These are phyloP conservation scores for Armadillidium nasatum DNA, from an alignment of 1,140 invertebrate genomes.

Conservation along the genomic window DNA sequence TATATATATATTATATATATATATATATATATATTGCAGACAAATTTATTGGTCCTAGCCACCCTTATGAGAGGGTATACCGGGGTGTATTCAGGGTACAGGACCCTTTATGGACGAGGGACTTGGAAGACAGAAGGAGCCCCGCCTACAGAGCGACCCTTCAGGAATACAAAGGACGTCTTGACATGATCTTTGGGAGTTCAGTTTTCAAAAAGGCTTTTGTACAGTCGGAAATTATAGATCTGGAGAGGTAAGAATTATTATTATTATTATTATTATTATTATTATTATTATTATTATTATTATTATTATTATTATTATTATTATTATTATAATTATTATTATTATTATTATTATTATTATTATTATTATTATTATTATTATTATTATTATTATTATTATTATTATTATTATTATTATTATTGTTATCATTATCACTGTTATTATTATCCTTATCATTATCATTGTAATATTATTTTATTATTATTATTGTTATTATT, in stretches of 20 bases:
- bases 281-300: background rate
- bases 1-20: background rate
- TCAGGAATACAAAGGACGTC: conserved; percentile 19
- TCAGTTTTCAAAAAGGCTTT: conserved; percentile 24
- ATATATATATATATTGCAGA: background rate
- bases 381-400: background rate
- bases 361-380: conserved; percentile 2
- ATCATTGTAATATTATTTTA: background rate
- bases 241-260: conserved; percentile 19
- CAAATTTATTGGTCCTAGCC: background rate
- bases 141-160: conserved; percentile 18
- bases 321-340: background rate
- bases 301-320: too few relatives aligned
- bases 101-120: conserved; percentile 17
- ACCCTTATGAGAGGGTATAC: background rate
- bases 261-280: background rate
- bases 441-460: background rate
- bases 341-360: background rate
- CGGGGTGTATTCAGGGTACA: background rate
- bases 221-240: conserved; percentile 25
- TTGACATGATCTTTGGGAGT: conserved; percentile 25
- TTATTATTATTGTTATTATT: too few relatives aligned
- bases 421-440: background rate
- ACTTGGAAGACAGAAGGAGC: conserved; percentile 5
- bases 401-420: background rate